phyloP scores from a whole-genome alignment of 2,888 invertebrate species.

The Lithophane socia region DNA sequence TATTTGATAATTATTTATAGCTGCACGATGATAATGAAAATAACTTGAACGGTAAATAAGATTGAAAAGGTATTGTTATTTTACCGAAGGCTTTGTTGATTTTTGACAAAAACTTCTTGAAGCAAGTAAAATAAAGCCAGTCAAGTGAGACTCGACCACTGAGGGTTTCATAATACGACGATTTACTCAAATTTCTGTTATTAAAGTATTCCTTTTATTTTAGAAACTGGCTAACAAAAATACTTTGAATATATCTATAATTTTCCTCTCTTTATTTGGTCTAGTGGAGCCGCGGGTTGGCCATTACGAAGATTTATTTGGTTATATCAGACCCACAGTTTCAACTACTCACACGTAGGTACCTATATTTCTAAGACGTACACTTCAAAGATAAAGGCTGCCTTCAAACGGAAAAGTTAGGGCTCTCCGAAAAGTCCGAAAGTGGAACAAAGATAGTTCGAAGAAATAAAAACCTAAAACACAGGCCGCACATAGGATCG shows the following conservation, averaged over 20 bases:
- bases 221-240: slow-evolving; percentile 19
- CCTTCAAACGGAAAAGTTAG: slow-evolving; percentile 45
- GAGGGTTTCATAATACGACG: slow-evolving; percentile 41
- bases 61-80: slow-evolving; percentile 7
- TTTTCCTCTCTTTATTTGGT: slow-evolving; percentile 43
- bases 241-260: slow-evolving; percentile 21
- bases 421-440: slow-evolving; percentile 41
- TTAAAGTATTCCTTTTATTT: slow-evolving; percentile 36
- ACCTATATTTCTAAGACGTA: slow-evolving; percentile 24
- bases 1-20: neutral
- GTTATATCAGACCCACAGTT: slow-evolving; percentile 40
- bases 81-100: slow-evolving; percentile 25
- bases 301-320: slow-evolving; percentile 58
- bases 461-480: slow-evolving; percentile 53
- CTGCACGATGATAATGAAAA: neutral
- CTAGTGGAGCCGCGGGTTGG: slow-evolving; percentile 25
- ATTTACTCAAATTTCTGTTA: slow-evolving; percentile 35
- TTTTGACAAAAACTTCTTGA: slow-evolving; percentile 34
- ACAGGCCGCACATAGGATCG: slow-evolving; percentile 44
- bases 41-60: neutral
- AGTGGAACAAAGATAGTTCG: slow-evolving; percentile 47
- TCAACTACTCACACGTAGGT: slow-evolving; percentile 14
- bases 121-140: slow-evolving; percentile 39
- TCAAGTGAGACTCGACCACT: slow-evolving; percentile 35
- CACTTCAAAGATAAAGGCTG: slow-evolving; percentile 53